Percentiles rank a stretch among this genome's conserved stretches.
These are phyloP conservation scores for Caenorhabditis sp. DNA, from an alignment of 2,888 invertebrate genomes.

Conservation along the genomic window DNA sequence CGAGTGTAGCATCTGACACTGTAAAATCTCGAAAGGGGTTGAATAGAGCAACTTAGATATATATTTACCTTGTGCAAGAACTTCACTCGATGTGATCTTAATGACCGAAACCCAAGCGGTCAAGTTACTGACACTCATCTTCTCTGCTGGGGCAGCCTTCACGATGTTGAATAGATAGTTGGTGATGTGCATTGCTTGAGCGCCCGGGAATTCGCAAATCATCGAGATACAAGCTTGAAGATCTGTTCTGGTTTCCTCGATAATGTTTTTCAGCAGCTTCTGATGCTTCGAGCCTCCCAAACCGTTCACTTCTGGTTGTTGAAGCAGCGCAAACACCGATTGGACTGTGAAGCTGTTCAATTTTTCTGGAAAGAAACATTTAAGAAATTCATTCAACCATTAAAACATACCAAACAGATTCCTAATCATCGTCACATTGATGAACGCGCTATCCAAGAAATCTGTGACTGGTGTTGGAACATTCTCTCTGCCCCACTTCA, in stretches of 20 bases:
- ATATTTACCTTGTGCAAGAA: conserved; percentile 69
- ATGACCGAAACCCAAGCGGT: conserved; percentile 66
- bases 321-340: conserved; percentile 68
- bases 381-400: too few species aligned
- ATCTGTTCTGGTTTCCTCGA: conserved; percentile 67
- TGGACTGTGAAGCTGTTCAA: conserved; percentile 66
- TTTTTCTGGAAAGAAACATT: conserved; percentile 53
- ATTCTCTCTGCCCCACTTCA: conserved; percentile 63
- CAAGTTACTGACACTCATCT: conserved; percentile 47
- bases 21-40: conserved; percentile 44
- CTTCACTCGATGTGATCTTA: conserved; percentile 66
- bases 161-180: conserved; percentile 63
- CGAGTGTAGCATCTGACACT: conserved; percentile 59
- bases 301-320: conserved; percentile 71
- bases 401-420: conserved; percentile 66
- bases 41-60: too few species aligned
- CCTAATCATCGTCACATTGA: conserved; percentile 53
- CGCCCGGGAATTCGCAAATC: conserved; percentile 58
- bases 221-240: conserved; percentile 53
- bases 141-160: conserved; percentile 65
- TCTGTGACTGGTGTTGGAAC: conserved; percentile 35
- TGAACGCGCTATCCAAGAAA: conserved; percentile 61
- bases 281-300: conserved; percentile 75
- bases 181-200: conserved; percentile 50
- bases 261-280: conserved; percentile 63